These are phyloP conservation scores for Agrotis clavis DNA, from an alignment of 2,888 invertebrate genomes.

Conservation along the genomic window DNA sequence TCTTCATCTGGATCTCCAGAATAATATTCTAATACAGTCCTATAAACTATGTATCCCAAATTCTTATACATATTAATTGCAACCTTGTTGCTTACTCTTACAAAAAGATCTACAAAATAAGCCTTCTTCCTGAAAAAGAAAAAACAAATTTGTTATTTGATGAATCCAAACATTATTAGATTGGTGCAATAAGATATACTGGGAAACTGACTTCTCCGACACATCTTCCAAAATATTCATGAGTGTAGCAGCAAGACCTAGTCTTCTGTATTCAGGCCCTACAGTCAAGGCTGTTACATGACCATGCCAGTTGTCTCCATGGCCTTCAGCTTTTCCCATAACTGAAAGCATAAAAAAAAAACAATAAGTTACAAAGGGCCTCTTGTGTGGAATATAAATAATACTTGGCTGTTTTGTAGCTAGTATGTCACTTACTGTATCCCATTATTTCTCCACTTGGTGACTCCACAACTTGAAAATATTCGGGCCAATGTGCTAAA, in stretches of 20 bases:
- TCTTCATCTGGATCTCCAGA: slow-evolving; percentile 99
- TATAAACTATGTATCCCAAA: slow-evolving; percentile 98
- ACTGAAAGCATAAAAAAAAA: slow-evolving; percentile 91
- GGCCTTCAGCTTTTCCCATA: slow-evolving; percentile 99
- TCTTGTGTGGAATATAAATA: background rate
- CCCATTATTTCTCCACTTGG: slow-evolving; percentile 99
- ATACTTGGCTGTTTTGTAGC: background rate
- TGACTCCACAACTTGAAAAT: slow-evolving; percentile 99
- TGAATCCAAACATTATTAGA: too few relatives aligned
- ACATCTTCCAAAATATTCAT: slow-evolving; percentile 99
- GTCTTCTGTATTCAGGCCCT: slow-evolving; percentile 97
- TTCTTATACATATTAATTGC: slow-evolving; percentile 99
- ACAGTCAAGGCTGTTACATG: slow-evolving; percentile 99
- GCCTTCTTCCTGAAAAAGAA: slow-evolving; percentile 95
- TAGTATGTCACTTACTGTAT: slow-evolving; percentile 93
- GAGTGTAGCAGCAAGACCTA: slow-evolving; percentile 97
- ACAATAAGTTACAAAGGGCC: background rate
- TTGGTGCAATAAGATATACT: too few relatives aligned
- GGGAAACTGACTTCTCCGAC: slow-evolving; percentile 95
- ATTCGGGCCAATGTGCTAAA: slow-evolving; percentile 99
- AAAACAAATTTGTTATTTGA: background rate
- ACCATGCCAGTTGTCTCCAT: slow-evolving; percentile 99
- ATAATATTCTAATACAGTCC: slow-evolving; percentile 99
- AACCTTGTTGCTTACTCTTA: slow-evolving; percentile 98
- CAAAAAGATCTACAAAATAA: slow-evolving; percentile 99